Evolutionary conservation across 2,113 vertebrate species (phyloP).

Genomic region (Hylia prasina): DNA sequence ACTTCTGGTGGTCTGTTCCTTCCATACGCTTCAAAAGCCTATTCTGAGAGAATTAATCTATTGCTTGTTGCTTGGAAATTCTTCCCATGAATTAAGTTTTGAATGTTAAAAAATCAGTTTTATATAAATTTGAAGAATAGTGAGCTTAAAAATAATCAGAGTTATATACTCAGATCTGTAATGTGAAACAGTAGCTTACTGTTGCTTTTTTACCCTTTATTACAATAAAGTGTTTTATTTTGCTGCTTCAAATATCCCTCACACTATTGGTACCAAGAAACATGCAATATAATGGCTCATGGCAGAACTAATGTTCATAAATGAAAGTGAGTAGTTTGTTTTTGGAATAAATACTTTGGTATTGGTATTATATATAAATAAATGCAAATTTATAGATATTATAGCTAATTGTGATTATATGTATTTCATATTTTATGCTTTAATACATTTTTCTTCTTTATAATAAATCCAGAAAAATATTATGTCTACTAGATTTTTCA

Average conservation of each 20-base stretch:
- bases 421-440: neutral
- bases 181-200: neutral
- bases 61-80: neutral
- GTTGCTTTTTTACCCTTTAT: neutral
- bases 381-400: neutral
- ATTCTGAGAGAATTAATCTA: neutral
- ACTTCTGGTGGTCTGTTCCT: neutral
- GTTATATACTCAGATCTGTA: neutral
- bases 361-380: too few relatives aligned
- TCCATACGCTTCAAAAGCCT: neutral
- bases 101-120: neutral
- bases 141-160: neutral
- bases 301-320: neutral
- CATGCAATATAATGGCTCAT: neutral
- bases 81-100: neutral
- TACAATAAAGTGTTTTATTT: neutral
- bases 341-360: neutral
- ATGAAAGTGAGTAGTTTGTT: neutral
- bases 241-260: neutral
- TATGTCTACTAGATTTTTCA: neutral
- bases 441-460: neutral
- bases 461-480: neutral
- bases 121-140: neutral
- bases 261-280: neutral
- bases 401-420: neutral